Percentiles rank a stretch among this genome's conserved stretches.
Conservation (phyloP, 2,888 invertebrate species). For the Pachymerium ferrugineum region DNA sequence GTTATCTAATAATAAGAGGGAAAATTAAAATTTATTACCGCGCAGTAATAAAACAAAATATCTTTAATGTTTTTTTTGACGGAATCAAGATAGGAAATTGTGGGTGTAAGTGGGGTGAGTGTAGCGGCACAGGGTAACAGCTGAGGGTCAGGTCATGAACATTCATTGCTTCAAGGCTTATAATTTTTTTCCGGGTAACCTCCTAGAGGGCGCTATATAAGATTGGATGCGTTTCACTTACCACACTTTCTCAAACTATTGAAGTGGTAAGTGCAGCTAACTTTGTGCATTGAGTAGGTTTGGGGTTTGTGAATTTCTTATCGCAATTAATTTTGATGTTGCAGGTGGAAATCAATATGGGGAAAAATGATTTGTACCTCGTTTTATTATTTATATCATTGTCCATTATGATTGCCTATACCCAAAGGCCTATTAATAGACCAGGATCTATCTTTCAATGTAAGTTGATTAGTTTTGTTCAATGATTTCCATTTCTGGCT, state of each 20-base stretch:
- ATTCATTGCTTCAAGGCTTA: not conserved
- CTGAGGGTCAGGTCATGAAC: conserved; percentile 13
- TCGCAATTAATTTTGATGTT: not conserved
- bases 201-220: conserved; percentile 1
- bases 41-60: too few species aligned
- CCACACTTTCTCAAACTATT: not conserved
- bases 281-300: too few species aligned
- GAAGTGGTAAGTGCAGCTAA: not conserved
- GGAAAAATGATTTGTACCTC: not conserved
- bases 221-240: not conserved
- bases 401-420: not conserved
- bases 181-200: conserved; percentile 1
- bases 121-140: too few species aligned
- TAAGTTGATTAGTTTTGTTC: not conserved
- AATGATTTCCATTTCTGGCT: too few species aligned
- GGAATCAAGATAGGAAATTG: too few species aligned
- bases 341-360: not conserved
- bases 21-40: too few species aligned
- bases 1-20: too few species aligned
- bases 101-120: not conserved
- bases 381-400: not conserved
- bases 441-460: conserved; percentile 25
- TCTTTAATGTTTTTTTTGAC: too few species aligned
- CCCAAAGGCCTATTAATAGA: conserved; percentile 12
- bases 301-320: too few species aligned